Evolutionary conservation across 64 coral and sea anemone genomes (phyloP), one percentile per base, ranked within the genome.

Genomic region (Porites australiensis): DNA sequence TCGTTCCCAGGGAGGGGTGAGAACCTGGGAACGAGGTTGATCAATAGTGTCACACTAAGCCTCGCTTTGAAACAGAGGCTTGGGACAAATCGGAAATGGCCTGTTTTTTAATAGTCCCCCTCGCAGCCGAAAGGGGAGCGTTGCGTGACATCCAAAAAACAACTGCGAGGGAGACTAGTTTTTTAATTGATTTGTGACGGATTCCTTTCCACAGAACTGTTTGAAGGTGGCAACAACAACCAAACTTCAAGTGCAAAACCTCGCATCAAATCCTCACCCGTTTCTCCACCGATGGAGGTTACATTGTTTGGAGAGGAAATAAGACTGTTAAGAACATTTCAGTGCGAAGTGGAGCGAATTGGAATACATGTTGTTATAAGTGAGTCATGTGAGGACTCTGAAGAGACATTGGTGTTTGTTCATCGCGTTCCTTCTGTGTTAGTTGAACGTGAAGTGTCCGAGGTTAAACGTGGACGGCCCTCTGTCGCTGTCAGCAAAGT

Each of bases 401-500:
- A 74, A 59, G 79, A 85, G 20, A 64, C 4, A 22, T 15, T 49
- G 11, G 77, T 99, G 21, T 71, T 50, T 16, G 53, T 96, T 0
- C 80, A 79, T 58, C 77, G 64, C 13, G 77, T 99, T 0, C 98
- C 98, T 3, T 93, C 90, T 10, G 88, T 96, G 4, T 99, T 96
- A 83, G 91, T 99, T 52, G 88, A 93, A 47, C 95, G 94, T 43
- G 96, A 95, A 68, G 58, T 91, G 54, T 95, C 94, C 22, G 90
- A 93, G 43, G 87, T 88, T 5, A 95, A 75, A 71, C 95, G 92
- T 80, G 82, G 95, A 69, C 49, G 95, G 59, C 83, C 88, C 6
- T 97, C 95, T 16, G 95, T 97, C 8, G 92, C 95, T 44, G 66
- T 76, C 18, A 77, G 75, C 18, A 94, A 94, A 16, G 92, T 97